Conservation (phyloP, 2,113 vertebrate species). For the Hypanus sabinus region DNA sequence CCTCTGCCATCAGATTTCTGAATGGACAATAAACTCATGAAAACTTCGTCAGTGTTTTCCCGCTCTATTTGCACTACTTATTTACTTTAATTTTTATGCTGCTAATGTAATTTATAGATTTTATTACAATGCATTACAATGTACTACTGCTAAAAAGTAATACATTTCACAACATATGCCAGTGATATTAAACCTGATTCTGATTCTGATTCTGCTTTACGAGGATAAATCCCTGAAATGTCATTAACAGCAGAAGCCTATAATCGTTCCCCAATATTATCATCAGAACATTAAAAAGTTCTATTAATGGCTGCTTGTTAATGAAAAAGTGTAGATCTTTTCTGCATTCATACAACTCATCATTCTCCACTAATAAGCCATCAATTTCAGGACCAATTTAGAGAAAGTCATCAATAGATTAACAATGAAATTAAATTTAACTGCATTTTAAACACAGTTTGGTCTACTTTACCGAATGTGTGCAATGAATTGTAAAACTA, state of each 20-base stretch:
- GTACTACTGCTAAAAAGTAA: no score
- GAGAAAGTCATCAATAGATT: not conserved
- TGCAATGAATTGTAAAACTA: not conserved
- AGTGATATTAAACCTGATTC: no score
- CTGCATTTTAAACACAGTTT: not conserved
- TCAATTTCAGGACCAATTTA: not conserved
- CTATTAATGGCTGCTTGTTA: conserved; percentile 19
- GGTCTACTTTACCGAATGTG: not conserved
- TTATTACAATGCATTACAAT: no score
- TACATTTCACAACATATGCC: no score
- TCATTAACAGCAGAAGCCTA: not conserved
- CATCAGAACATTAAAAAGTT: conserved; percentile 3
- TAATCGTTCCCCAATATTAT: not conserved
- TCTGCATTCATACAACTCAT: not conserved
- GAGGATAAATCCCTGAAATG: not conserved
- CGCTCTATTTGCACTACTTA: no score
- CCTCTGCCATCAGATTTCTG: no score
- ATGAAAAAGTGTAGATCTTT: not conserved
- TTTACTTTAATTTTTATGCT: no score
- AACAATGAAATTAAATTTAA: not conserved
- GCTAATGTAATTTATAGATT: no score
- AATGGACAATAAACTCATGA: no score
- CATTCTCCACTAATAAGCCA: not conserved
- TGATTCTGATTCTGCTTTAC: no score
- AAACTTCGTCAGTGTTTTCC: no score